Evolutionary conservation across 2,888 invertebrate species (phyloP).

Genomic region (Papilio demoleus): DNA sequence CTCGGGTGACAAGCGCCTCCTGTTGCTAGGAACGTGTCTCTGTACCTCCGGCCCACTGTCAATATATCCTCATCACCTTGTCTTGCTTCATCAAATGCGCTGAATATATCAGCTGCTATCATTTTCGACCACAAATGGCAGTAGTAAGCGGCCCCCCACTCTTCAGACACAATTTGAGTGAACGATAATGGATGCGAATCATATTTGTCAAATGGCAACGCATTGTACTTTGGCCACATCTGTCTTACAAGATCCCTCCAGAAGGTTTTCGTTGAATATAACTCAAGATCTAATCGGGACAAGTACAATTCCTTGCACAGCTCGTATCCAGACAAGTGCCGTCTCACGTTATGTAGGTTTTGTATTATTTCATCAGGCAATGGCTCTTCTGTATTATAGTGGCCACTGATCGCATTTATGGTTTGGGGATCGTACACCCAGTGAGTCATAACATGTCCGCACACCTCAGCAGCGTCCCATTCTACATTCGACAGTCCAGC

Average conservation of each 20-base stretch:
- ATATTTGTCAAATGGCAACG: constrained; percentile 88
- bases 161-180: constrained; percentile 91
- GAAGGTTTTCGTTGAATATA: constrained; percentile 89
- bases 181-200: constrained; percentile 95
- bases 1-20: constrained; percentile 92
- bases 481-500: constrained; percentile 94
- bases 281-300: constrained; percentile 91
- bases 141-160: constrained; percentile 94
- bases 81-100: constrained; percentile 90
- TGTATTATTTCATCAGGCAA: constrained; percentile 86
- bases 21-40: constrained; percentile 91
- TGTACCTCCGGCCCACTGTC: constrained; percentile 87
- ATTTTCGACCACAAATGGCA: constrained; percentile 93
- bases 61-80: constrained; percentile 77
- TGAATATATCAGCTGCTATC: constrained; percentile 95
- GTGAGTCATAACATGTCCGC: constrained; percentile 91
- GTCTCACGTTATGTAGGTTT: constrained; percentile 85
- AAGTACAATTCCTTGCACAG: constrained; percentile 92
- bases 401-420: constrained; percentile 86
- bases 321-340: constrained; percentile 91
- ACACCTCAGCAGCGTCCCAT: constrained; percentile 95
- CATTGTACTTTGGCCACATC: constrained; percentile 92
- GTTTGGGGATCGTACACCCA: constrained; percentile 88
- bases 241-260: constrained; percentile 92
- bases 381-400: constrained; percentile 88